Conservation (phyloP, 2,113 vertebrate species). For the Tympanuchus pallidicinctus region DNA sequence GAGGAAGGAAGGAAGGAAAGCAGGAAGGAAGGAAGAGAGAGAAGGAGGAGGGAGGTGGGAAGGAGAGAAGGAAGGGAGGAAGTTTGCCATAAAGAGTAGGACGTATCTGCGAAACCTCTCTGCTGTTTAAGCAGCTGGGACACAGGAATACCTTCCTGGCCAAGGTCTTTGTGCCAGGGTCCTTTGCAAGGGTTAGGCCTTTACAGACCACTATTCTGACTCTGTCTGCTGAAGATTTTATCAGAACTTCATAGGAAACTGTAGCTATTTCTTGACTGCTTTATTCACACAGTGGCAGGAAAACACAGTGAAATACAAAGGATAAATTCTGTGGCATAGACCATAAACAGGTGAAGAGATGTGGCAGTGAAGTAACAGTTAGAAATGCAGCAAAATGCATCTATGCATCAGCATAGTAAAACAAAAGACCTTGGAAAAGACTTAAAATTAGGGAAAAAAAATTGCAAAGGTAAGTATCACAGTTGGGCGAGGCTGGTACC, state of each 20-base stretch:
- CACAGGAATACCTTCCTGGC: not conserved
- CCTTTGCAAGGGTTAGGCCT: not conserved
- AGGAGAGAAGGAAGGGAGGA: not conserved
- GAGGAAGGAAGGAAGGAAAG: not conserved
- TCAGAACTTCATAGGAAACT: not conserved
- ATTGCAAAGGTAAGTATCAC: not conserved
- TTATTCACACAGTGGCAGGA: not conserved
- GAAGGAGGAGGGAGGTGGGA: not conserved
- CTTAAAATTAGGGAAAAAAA: not conserved
- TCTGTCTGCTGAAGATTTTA: not conserved
- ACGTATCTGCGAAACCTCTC: not conserved
- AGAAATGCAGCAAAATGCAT: not conserved
- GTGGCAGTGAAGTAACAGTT: not conserved
- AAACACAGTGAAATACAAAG: not conserved
- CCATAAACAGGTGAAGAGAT: not conserved
- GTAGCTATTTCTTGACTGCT: not conserved
- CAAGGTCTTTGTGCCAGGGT: not conserved
- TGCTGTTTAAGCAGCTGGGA: not conserved
- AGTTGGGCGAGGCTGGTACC: not conserved
- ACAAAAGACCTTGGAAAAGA: not conserved
- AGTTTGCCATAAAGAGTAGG: not conserved
- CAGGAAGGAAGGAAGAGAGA: not conserved
- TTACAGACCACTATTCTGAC: rapidly evolving
- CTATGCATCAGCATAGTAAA: not conserved
- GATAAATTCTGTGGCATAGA: not conserved